These are phyloP conservation scores for Parauchenoglanis ngamensis DNA, from an alignment of 2,797 vertebrate genomes.

Conservation along the genomic window DNA sequence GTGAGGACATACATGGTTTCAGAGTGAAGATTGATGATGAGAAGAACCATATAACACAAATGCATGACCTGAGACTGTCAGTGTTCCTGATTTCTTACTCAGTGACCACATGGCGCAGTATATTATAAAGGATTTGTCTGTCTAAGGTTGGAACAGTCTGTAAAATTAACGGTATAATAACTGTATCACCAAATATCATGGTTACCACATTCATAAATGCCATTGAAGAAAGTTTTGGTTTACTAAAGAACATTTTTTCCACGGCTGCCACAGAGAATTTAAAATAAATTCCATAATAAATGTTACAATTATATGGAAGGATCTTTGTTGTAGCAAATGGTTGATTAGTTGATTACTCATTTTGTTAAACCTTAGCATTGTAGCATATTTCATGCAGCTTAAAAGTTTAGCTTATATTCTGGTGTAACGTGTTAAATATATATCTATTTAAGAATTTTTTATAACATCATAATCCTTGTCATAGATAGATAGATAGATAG, in stretches of 20 bases:
- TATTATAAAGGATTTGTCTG: conserved; percentile 31
- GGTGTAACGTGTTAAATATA: background rate
- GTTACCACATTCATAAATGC: conserved; percentile 14
- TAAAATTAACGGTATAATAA: conserved; percentile 17
- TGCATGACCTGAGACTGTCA: conserved; percentile 37
- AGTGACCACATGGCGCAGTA: conserved; percentile 20
- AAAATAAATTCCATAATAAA: conserved; percentile 19
- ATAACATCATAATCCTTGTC: background rate
- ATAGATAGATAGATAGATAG: conserved; percentile 1
- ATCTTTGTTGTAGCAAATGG: conserved; percentile 2
- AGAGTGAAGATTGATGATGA: conserved; percentile 25
- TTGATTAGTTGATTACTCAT: background rate
- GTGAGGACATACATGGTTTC: conserved; percentile 5
- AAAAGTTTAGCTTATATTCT: background rate
- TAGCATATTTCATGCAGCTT: no score
- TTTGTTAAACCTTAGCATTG: background rate
- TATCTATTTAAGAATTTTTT: background rate
- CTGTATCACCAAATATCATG: conserved; percentile 19
- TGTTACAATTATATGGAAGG: background rate
- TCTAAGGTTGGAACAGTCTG: conserved; percentile 8
- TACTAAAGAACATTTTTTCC: background rate
- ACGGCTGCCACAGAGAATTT: background rate
- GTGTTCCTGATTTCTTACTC: conserved; percentile 35
- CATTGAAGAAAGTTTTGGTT: background rate
- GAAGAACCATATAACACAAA: conserved; percentile 21